Evolutionary conservation across 1,140 invertebrate species (phyloP), one percentile per base, ranked within the genome.

Genomic region (Aphidius ervi): DNA sequence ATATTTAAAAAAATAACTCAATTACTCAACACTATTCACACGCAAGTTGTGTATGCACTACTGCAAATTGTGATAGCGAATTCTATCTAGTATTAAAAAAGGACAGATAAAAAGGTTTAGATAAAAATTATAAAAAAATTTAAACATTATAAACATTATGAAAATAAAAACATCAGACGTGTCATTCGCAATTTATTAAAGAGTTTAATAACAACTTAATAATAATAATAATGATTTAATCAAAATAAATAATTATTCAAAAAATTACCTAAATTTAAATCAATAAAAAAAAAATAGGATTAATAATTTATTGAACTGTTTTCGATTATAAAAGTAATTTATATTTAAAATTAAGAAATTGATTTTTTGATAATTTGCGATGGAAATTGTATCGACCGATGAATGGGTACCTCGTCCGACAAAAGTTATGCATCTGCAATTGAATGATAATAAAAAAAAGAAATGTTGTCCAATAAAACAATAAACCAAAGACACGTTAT

Each of bases 401-500:
- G 67, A 68, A 66, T 69, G 63, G 63, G 59, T 69, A 69, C 56
- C 64, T 62, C 68, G 64, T 67, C 65, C 65, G 63, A 73, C 58
- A 68, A 39, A 56, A 10, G 16, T 16, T 42, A 40, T 45, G 16
- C 55, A 16, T 42, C 54, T 39, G 54, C 41, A 47, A 47, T 9
- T 47, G 6, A 47, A n/a, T 10, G 16, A 47, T 10, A 47, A 47
- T 65, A 66, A 69, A 66, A 65, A 53, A 64, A 61, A 68, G 70
- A 65, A 70, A 70, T 64, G 72, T 72, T 77, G 72, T 76, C 70
- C 66, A 69, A 76, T 76, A 69, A 75, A 47, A 9, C 16, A 76
- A 75, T 73, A 72, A 77, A 77, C 77, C 77, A 79, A 78, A 79
- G 77, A 79, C 70, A 74, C 68, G 68, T 75, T 71, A 68, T 68